Evolutionary conservation across 2,113 vertebrate species (phyloP).

Genomic region (Gallinago media): DNA sequence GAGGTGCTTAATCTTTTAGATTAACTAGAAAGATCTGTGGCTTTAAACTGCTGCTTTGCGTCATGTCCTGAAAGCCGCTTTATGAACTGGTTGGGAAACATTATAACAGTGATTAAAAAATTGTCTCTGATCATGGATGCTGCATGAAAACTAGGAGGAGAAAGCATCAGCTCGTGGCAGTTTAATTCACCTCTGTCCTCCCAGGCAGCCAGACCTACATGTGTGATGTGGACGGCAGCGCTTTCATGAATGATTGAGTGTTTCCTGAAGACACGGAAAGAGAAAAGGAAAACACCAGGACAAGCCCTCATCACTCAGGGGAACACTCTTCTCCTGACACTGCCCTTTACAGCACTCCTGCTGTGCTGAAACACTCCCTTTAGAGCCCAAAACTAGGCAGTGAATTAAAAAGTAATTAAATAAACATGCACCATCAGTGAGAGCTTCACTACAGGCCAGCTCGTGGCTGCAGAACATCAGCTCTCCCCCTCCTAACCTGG

Average conservation of each 20-base stretch:
- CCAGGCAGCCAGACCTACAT: not conserved
- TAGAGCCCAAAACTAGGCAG: not conserved
- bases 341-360: not conserved
- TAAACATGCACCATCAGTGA: not conserved
- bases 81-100: constrained; percentile 13
- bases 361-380: not conserved
- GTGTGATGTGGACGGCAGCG: fast-evolving
- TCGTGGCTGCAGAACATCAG: not conserved
- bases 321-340: not conserved
- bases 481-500: not conserved
- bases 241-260: not conserved
- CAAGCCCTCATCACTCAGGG: not conserved
- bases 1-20: constrained; percentile 74
- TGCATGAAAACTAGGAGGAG: not conserved
- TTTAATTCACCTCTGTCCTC: not conserved
- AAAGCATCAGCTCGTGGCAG: not conserved
- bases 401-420: not conserved
- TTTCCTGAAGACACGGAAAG: not conserved
- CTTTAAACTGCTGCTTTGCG: constrained; percentile 66
- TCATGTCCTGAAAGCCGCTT: constrained; percentile 72
- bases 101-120: constrained; percentile 60
- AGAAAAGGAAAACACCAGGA: not conserved
- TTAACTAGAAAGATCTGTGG: constrained; percentile 70
- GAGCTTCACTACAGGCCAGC: not conserved
- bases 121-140: not conserved